phyloP scores from a whole-genome alignment of 92 coral and sea anemone genomes.

The Phymanthus crucifer region DNA sequence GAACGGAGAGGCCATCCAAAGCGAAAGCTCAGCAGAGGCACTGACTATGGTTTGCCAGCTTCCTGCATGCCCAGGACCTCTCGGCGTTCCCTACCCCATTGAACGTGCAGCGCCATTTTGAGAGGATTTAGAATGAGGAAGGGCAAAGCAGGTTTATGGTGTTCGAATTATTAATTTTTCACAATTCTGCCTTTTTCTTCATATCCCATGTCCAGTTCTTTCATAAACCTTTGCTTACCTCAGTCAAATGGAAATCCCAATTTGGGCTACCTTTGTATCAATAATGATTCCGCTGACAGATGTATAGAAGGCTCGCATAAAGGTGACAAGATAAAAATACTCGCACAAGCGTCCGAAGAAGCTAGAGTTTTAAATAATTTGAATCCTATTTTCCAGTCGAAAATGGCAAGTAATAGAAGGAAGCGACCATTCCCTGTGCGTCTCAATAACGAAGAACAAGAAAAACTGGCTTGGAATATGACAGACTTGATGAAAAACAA shows the following conservation, averaged over 20 bases:
- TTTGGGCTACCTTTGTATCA: conserved; percentile 4
- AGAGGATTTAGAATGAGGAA: too few species aligned
- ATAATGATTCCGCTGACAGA: background rate
- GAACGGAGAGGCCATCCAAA: too few species aligned
- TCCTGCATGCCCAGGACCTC: too few species aligned
- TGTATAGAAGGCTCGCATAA: background rate
- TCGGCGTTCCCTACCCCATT: too few species aligned
- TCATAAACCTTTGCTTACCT: too few species aligned
- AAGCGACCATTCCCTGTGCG: conserved; percentile 57
- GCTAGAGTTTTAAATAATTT: background rate
- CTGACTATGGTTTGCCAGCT: too few species aligned
- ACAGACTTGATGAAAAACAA: conserved; percentile 27
- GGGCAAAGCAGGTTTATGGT: too few species aligned
- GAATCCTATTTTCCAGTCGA: background rate
- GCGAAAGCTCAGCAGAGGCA: too few species aligned
- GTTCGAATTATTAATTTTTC: background rate
- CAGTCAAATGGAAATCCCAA: background rate
- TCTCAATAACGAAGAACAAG: conserved; percentile 55
- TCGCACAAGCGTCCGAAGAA: background rate
- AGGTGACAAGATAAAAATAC: background rate
- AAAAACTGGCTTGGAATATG: conserved; percentile 75
- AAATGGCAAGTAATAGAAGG: conserved; percentile 72
- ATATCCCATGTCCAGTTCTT: too few species aligned
- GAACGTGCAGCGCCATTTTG: too few species aligned
- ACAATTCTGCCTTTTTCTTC: too few species aligned